These are phyloP conservation scores for Onychomys leucogaster DNA, from an alignment of 2,797 vertebrate genomes.

Conservation along the genomic window DNA sequence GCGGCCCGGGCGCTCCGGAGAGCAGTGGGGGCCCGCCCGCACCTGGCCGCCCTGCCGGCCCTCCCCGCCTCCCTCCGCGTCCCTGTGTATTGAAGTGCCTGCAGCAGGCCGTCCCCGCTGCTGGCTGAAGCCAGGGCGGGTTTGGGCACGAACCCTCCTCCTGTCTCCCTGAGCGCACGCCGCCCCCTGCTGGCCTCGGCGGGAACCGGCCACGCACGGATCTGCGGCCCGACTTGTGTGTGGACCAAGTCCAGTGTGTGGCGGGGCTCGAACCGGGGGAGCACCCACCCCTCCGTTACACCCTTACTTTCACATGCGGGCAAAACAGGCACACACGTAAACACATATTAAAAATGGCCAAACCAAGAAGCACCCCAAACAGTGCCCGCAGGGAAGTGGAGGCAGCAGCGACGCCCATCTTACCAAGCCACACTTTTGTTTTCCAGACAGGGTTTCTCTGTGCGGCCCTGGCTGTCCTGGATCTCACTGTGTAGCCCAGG, in stretches of 20 bases:
- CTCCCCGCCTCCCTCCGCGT: too few relatives aligned
- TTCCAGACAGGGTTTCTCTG: too few relatives aligned
- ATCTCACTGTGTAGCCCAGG: too few relatives aligned
- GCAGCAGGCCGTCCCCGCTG: too few relatives aligned
- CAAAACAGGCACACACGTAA: neutral
- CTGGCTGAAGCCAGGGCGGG: too few relatives aligned
- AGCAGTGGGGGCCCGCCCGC: too few relatives aligned
- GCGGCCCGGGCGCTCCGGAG: too few relatives aligned
- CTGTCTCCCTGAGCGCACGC: neutral
- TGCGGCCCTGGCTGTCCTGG: too few relatives aligned
- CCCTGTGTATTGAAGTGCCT: too few relatives aligned
- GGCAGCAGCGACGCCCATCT: neutral
- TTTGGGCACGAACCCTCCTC: too few relatives aligned
- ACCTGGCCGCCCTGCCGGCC: too few relatives aligned
- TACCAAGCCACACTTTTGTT: neutral
- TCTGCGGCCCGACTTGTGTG: fast-evolving
- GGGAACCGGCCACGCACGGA: neutral
- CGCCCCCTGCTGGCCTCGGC: neutral
- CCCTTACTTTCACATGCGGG: neutral
- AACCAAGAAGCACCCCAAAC: neutral
- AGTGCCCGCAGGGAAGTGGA: too few relatives aligned
- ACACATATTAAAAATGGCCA: neutral
- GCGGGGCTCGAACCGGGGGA: neutral
- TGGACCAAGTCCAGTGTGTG: neutral
- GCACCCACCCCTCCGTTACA: neutral